Base-by-base conservation (phyloP, 2,888 invertebrate genomes). In the Hesperia comma region DNA sequence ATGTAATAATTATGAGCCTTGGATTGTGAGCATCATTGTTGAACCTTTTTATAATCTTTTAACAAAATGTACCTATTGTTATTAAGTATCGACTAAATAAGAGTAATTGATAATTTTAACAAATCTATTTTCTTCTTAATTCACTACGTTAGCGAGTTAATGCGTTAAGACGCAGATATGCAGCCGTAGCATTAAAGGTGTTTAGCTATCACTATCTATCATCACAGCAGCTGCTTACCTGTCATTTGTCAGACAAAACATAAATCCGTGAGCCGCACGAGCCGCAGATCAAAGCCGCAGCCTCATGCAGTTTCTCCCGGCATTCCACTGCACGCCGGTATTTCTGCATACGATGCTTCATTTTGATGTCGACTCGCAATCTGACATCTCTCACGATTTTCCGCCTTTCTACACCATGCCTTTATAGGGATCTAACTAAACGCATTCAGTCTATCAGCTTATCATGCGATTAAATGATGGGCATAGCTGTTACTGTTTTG, bases 371-470 rank as follows among this genome's bases (percentile, higher is more conserved):
- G 81, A 74, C 70, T 74, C 72, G 73, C 77, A 79, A 87, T 87
- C 84, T 76, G 79, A 78, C 82, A 82, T 83, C 82, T 81, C 82
- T 84, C 87, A 87, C 87, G 87, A 87, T 82, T 86, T 83, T 79
- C 84, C 81, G 77, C 78, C 87, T 89, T 89, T 88, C 87, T 88
- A 85, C 71, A 75, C 69, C 72, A 71, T 73, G 75, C 78, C 82
- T 79, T 81, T 82, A 80, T 81, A 83, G 82, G 83, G 83, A 76
- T 77, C 72, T 37, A 53, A 26, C 64, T 64, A 21, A 58, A 64
- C 58, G 58, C 64, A 58, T 21, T 37, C 69, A 55, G 37, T 57
- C 43, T 63, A 63, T 57, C 58, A 33, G 64, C 32, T 60, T 60
- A 60, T 53, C 58, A 54, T 43, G 6, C 33, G 58, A 54, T 64